Percentiles rank a stretch among this genome's conserved stretches.
Evolutionary conservation across 2,888 invertebrate genomes (phyloP).

Genomic region (Pseudococcus longispinus): DNA sequence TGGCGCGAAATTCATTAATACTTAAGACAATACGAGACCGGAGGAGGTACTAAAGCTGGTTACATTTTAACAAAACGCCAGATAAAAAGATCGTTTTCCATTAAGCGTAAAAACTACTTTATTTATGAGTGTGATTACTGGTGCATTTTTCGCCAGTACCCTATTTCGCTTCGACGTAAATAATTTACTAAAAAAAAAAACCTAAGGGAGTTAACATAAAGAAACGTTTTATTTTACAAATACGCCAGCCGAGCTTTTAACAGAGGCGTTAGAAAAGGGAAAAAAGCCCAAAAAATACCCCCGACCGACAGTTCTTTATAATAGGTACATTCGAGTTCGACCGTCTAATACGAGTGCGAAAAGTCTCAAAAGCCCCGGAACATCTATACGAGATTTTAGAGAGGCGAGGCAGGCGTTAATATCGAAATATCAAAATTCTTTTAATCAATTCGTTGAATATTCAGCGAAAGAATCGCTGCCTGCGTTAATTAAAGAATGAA

Average conservation of each 20-base stretch:
- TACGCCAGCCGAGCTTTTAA: neutral
- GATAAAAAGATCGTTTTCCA: constrained; percentile 31
- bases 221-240: constrained; percentile 7
- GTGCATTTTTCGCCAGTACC: constrained; percentile 31
- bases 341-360: neutral
- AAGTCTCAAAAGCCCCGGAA: neutral
- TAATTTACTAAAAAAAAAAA: constrained; percentile 32
- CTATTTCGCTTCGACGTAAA: constrained; percentile 28
- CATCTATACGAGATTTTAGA: neutral
- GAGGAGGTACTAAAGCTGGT: constrained; percentile 20
- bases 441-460: neutral
- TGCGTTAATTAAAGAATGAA: neutral
- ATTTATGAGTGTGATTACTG: constrained; percentile 34
- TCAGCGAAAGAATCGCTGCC: neutral
- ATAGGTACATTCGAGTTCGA: neutral
- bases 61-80: constrained; percentile 31
- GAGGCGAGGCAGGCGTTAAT: neutral
- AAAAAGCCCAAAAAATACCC: constrained; percentile 9
- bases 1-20: constrained; percentile 13
- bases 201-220: neutral
- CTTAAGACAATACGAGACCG: neutral
- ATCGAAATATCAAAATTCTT: neutral
- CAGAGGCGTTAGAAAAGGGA: neutral
- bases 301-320: neutral
- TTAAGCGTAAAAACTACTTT: constrained; percentile 34